Base-by-base conservation (phyloP, 2,113 vertebrate genomes). In the Myanophis thanlyinensis region DNA sequence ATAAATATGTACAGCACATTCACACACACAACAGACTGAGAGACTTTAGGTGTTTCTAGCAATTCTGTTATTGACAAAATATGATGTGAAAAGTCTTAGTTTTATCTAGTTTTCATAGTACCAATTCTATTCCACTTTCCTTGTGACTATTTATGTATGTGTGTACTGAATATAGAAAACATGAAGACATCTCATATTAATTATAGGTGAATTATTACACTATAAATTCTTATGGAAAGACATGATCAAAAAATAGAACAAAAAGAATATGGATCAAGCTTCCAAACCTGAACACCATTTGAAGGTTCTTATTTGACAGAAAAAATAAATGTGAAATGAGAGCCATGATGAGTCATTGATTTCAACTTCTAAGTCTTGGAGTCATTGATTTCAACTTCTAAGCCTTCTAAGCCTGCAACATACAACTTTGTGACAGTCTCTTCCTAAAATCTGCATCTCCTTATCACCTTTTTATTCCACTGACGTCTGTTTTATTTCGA, bases 71-170 rank as follows among this genome's bases (percentile, higher is more conserved):
- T n/a, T 0, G 0, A 44, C 89, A 91, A 97, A 95, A 95, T 96
- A 95, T 94, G 96, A 97, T 96, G 92, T 54, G 46, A 90, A 87
- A 87, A 94, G 18, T 27, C 51, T 89, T 94, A 89, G 94, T 96
- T 90, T 95, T 87, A 91, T 95, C 88, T 95, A 90, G 85, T 90
- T 93, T 44, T 73, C 92, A 95, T 96, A 91, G 93, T 91, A 92
- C 25, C 25, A 56, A 87, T 47, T 88, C 23, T 89, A 47, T 90
- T 93, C 93, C 85, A 54, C 88, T 95, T 95, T n/a, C 85, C 44
- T 93, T 95, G 51, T 95, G 92, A 94, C 88, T 92, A 92, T 91
- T 80, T 85, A 94, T 91, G 92, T 94, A 96, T 92, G 49, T 84
- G 90, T 0, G 25, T 85, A 54, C 1, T 10, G 85, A 80, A 88